Conservation (phyloP, 1,140 invertebrate genomes). For the Ceratosolen fusciceps region DNA sequence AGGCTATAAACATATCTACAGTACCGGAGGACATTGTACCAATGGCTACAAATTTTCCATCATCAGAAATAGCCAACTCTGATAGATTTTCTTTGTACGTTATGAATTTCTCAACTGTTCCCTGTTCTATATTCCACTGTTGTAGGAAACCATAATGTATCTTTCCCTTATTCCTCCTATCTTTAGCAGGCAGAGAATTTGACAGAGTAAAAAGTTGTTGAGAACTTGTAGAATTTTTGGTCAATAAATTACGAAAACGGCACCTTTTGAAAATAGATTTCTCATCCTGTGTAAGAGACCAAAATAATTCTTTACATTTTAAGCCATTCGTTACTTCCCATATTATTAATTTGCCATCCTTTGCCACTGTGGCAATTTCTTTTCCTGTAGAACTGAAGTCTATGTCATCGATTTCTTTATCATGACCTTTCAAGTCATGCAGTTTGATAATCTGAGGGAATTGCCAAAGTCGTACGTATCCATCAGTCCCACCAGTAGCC, state of each 20-base stretch:
- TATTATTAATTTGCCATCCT: constrained; percentile 86
- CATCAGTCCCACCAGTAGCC: constrained; percentile 93
- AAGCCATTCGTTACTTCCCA: constrained; percentile 82
- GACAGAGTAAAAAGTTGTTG: constrained; percentile 84
- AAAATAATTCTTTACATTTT: constrained; percentile 80
- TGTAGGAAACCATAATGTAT: constrained; percentile 75
- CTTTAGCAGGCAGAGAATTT: constrained; percentile 85
- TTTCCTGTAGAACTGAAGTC: constrained; percentile 87
- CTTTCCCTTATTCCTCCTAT: constrained; percentile 68
- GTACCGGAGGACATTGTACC: constrained; percentile 94
- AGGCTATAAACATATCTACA: constrained; percentile 91
- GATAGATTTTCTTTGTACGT: constrained; percentile 83
- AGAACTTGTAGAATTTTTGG: background rate
- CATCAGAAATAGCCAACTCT: constrained; percentile 88
- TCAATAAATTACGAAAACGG: constrained; percentile 74
- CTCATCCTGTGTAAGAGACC: constrained; percentile 78
- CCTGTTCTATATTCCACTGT: constrained; percentile 77
- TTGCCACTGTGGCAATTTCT: constrained; percentile 86
- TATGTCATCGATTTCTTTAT: constrained; percentile 91
- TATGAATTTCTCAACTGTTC: constrained; percentile 72
- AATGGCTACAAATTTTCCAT: constrained; percentile 91
- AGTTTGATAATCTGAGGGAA: constrained; percentile 84
- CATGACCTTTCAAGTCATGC: constrained; percentile 79
- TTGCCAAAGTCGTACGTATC: constrained; percentile 88
- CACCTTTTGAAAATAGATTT: constrained; percentile 90